phyloP scores from a whole-genome alignment of 2,888 invertebrate species.

The Melipona bicolor region DNA sequence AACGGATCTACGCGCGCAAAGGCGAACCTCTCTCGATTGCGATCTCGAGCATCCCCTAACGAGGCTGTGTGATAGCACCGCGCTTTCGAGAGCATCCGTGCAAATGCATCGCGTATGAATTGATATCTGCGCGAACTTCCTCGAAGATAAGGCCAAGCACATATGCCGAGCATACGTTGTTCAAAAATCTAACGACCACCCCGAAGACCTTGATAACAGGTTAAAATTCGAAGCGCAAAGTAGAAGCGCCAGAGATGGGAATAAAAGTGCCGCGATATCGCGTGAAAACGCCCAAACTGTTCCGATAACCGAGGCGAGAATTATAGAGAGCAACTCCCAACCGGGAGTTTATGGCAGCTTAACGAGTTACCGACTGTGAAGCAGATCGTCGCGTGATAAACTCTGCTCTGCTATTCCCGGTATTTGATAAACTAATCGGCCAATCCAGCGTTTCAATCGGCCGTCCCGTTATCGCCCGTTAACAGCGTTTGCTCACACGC shows the following conservation, averaged over 20 bases:
- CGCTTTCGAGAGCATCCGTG: background rate
- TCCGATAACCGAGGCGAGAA: constrained; percentile 37
- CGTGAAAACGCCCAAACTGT: constrained; percentile 21
- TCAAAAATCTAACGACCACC: constrained; percentile 1
- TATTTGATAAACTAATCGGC: constrained; percentile 71
- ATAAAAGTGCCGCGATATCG: background rate
- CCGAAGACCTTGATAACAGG: background rate
- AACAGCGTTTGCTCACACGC: constrained; percentile 58
- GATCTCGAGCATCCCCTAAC: constrained; percentile 16
- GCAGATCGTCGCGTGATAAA: constrained; percentile 64
- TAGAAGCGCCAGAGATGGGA: background rate
- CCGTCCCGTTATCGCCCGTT: constrained; percentile 69
- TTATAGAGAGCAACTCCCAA: constrained; percentile 51
- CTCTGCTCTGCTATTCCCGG: constrained; percentile 64
- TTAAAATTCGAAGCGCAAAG: background rate
- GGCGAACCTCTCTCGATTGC: background rate
- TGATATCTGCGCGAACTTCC: background rate
- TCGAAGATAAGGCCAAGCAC: background rate
- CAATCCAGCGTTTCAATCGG: constrained; percentile 64
- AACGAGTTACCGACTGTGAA: constrained; percentile 64
- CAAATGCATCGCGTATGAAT: background rate
- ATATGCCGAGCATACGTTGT: background rate
- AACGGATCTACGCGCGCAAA: constrained; percentile 27
- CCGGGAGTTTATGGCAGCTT: constrained; percentile 60
- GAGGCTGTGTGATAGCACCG: background rate